Evolutionary conservation across 2,888 invertebrate genomes (phyloP), one percentile per base, ranked within the genome.

Genomic region (Calliphora vomitoria): DNA sequence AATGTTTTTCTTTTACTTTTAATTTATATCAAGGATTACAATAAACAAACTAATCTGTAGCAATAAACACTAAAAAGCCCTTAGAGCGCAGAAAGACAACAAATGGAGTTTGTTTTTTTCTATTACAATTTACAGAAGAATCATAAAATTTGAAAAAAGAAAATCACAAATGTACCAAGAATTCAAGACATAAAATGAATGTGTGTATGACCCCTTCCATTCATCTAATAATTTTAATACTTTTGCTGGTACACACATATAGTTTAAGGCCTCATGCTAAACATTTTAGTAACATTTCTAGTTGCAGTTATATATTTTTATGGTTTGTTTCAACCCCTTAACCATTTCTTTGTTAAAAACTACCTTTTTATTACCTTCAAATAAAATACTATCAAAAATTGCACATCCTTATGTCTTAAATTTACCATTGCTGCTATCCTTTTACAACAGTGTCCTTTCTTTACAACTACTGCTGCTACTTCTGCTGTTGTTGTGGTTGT

Each of bases 11-110:
- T 25, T 60, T 72, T 80, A 18, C 11, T 89, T 91, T 90, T 92
- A 92, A 92, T 92, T 92, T 92, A 92, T 91, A 91, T 89, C 90
- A 88, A 91, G 91, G 93, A 93, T 93, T 91, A 92, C 91, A 91
- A 92, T 93, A 92, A 93, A 93, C 91, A 91, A 93, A 92, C 91
- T 92, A 92, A 93, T 92, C 93, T 92, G 86, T 44, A 88, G 90
- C 90, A 92, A 92, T 92, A 93, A 92, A 92, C 91, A 92, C 92
- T 90, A 90, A 91, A 91, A 92, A 90, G 90, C 91, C 92, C 92
- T 90, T 89, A 88, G 90, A 91, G 90, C 90, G 89, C 69, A 72
- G 38, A 74, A 68, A 50, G 55, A 60, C 62, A 83, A 64, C 64
- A 83, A 75, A 72, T 11, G n/a, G 3, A 79, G 55, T 31, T 55